These are phyloP conservation scores for Cyphomyrus discorhynchus DNA, from an alignment of 2,113 vertebrate species.

Conservation along the genomic window DNA sequence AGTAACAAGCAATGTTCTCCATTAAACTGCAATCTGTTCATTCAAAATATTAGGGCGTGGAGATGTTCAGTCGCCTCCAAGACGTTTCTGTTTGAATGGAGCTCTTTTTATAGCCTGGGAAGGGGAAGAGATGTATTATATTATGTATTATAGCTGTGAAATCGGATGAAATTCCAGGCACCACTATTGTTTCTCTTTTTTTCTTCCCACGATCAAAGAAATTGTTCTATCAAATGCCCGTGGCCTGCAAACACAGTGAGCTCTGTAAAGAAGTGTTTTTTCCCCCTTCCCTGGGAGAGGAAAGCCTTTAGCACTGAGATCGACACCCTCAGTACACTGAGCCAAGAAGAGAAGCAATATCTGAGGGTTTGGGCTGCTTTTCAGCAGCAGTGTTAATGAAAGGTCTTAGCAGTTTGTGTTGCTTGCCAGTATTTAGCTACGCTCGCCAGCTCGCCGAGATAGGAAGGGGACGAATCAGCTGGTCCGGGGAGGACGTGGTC, in stretches of 20 bases:
- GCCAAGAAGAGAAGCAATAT: conserved; percentile 29
- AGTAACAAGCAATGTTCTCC: conserved; percentile 11
- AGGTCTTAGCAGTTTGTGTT: conserved; percentile 4
- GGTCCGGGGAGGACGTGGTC: neutral
- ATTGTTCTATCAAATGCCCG: conserved; percentile 34
- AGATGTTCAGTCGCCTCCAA: neutral
- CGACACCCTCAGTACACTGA: conserved; percentile 29
- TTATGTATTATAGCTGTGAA: conserved; percentile 20
- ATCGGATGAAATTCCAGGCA: conserved; percentile 30
- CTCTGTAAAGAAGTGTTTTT: conserved; percentile 30
- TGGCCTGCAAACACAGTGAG: conserved; percentile 17
- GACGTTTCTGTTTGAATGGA: neutral
- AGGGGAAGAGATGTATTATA: conserved; percentile 12
- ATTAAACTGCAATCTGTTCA: conserved; percentile 14
- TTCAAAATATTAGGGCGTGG: conserved; percentile 17
- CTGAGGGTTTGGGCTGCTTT: conserved; percentile 19
- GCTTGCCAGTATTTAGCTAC: neutral
- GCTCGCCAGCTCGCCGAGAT: neutral
- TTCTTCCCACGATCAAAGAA: conserved; percentile 28
- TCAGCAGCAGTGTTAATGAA: conserved; percentile 28
- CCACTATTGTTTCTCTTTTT: conserved; percentile 17
- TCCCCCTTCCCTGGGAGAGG: conserved; percentile 6
- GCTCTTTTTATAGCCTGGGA: neutral
- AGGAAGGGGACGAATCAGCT: neutral
- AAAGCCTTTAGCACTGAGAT: conserved; percentile 6